Evolutionary conservation across 2,888 invertebrate genomes (phyloP).

Genomic region (Acleris sparsana): DNA sequence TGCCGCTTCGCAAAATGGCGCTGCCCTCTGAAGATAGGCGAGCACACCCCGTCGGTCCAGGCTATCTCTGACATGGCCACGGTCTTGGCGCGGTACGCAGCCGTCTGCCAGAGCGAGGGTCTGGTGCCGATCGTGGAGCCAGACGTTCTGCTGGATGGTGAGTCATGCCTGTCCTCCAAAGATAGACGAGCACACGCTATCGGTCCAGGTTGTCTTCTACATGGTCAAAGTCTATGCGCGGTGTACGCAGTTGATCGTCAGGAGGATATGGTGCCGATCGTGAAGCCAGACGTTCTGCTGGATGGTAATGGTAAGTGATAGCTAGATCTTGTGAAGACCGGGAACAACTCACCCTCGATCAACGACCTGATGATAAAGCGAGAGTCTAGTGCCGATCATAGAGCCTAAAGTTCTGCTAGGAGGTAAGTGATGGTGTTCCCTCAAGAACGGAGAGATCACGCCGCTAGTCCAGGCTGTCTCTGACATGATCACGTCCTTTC

Average conservation of each 20-base stretch:
- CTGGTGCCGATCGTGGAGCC: slow-evolving; percentile 99
- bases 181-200: slow-evolving; percentile 90
- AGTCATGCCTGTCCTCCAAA: slow-evolving; percentile 37
- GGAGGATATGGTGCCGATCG: slow-evolving; percentile 98
- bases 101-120: slow-evolving; percentile 95
- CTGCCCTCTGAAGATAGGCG: slow-evolving; percentile 94
- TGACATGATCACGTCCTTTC: no score
- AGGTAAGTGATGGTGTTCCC: no score
- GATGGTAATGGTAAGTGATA: slow-evolving; percentile 83
- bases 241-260: slow-evolving; percentile 96
- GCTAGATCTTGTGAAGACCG: no score
- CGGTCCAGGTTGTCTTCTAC: slow-evolving; percentile 91
- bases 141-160: slow-evolving; percentile 97
- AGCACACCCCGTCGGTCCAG: slow-evolving; percentile 92
- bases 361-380: no score
- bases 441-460: no score
- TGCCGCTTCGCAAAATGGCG: slow-evolving; percentile 99
- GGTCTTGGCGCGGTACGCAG: slow-evolving; percentile 96
- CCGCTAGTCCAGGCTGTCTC: no score
- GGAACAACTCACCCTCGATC: no score
- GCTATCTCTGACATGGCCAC: slow-evolving; percentile 96
- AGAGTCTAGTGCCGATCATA: no score
- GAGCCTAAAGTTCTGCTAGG: no score
- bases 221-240: slow-evolving; percentile 97
- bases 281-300: slow-evolving; percentile 97